Conservation (phyloP, 2,113 vertebrate genomes). For the Pholis gunnellus region DNA sequence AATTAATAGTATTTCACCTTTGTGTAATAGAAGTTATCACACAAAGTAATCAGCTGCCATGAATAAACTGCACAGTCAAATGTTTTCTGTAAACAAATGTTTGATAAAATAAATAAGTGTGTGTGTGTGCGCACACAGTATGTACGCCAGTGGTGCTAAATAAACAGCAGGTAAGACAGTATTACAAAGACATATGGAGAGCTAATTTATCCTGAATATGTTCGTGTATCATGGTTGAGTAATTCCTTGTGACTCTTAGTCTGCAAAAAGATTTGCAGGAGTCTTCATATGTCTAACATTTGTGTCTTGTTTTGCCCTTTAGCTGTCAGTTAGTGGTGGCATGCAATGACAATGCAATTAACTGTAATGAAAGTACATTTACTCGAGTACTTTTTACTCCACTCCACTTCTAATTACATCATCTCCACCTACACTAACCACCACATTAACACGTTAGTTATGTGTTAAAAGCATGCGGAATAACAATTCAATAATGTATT, state of each 20-base stretch:
- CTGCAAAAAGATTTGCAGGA: neutral
- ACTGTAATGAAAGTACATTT: neutral
- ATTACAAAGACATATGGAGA: neutral
- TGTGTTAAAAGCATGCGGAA: neutral
- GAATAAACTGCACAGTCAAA: neutral
- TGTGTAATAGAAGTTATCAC: neutral
- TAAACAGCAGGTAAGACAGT: neutral
- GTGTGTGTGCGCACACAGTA: neutral
- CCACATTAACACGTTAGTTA: neutral
- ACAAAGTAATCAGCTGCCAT: neutral
- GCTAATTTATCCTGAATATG: neutral
- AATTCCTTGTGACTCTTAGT: neutral
- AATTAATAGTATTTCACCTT: neutral
- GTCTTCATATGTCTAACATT: neutral
- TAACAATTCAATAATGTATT: neutral
- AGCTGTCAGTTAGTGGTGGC: neutral
- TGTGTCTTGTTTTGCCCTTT: neutral
- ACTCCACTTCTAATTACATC: neutral
- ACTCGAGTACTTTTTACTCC: neutral
- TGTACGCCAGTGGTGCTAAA: neutral
- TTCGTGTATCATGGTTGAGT: neutral
- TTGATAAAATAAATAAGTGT: neutral
- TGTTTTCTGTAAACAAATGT: neutral
- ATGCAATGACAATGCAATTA: neutral
- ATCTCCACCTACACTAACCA: neutral